Evolutionary conservation across 2,888 invertebrate genomes (phyloP).

Genomic region (Nomada fucata): DNA sequence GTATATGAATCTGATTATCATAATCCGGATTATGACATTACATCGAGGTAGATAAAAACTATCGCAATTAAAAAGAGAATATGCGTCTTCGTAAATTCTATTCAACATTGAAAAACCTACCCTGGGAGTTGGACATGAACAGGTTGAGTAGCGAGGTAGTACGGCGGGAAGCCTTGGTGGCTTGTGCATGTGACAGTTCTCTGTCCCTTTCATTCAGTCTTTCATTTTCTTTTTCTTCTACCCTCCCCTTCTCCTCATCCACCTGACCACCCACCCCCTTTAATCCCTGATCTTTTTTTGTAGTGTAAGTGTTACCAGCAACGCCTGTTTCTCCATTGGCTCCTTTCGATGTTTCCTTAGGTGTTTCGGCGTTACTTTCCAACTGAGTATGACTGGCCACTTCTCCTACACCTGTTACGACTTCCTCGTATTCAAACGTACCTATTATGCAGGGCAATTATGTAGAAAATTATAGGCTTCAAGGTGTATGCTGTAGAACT

Average conservation of each 20-base stretch:
- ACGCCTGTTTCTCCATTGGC: conserved; percentile 83
- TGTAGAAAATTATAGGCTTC: neutral
- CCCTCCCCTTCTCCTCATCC: conserved; percentile 77
- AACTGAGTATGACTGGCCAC: conserved; percentile 77
- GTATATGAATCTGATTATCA: neutral
- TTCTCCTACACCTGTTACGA: conserved; percentile 80
- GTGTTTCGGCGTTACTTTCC: conserved; percentile 72
- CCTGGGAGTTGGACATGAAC: conserved; percentile 98
- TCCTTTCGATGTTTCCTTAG: conserved; percentile 80
- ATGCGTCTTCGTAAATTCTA: conserved; percentile 44
- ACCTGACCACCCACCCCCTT: conserved; percentile 81
- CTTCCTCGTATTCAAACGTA: conserved; percentile 82
- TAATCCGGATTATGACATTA: conserved; percentile 30
- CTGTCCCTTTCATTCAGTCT: conserved; percentile 77
- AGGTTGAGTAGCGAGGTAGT: conserved; percentile 97
- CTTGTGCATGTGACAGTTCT: conserved; percentile 76
- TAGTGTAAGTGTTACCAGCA: conserved; percentile 82
- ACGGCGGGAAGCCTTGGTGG: conserved; percentile 93
- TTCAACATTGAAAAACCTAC: conserved; percentile 85
- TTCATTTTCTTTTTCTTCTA: conserved; percentile 77
- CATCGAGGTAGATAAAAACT: conserved; percentile 59
- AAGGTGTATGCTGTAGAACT: neutral
- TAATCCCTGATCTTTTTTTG: conserved; percentile 81
- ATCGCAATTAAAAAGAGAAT: conserved; percentile 60
- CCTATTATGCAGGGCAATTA: conserved; percentile 70